Base-by-base conservation (phyloP, 1,140 invertebrate genomes). In the Tetragnatha versicolor region DNA sequence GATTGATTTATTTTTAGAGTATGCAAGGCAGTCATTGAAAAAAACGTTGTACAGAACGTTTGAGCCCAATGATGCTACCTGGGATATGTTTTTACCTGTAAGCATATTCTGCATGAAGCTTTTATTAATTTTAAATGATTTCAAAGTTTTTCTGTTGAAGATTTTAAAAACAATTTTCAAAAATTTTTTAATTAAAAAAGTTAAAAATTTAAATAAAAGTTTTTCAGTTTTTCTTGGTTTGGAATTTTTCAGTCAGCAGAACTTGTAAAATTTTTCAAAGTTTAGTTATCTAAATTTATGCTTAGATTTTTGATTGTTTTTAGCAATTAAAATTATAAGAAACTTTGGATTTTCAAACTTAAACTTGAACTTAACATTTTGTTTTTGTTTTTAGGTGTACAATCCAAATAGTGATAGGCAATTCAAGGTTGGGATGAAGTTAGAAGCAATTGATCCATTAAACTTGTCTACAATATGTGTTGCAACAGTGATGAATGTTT, bases 371-470 rank as follows among this genome's bases (percentile, higher is more conserved):
- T 29, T 37, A 17, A 27, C 14, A 12, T 33, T 58, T n/a, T 25
- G 7, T 20, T 75, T 35, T 31, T 31, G n/a, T 37, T 75, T 10
- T 42, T 49, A 80, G 80, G 69, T 75, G 20, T 73, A 61, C 42
- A 82, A 79, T 39, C 47, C 63, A 61, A 33, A 20, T 0, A 35
- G 37, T 0, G 63, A 78, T 2, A 35, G 82, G 20, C 83, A 83
- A 76, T 96, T 98, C 83, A 86, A 90, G 31, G 91, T 93, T 81
- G 96, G 95, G 47, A 97, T 98, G 95, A 98, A 98, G 85, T 86
- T 99, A 25, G 96, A 98, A 88, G 96, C 96, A 0, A 95, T 98
- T 58, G 96, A 99, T 89, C 97, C 96, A 0, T 87, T 98, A 0
- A 98, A 98, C 86, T 87, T 98, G 14, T 95, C 94, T 1, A 91